Conservation (phyloP, 2,888 invertebrate species). For the Drepana falcataria region DNA sequence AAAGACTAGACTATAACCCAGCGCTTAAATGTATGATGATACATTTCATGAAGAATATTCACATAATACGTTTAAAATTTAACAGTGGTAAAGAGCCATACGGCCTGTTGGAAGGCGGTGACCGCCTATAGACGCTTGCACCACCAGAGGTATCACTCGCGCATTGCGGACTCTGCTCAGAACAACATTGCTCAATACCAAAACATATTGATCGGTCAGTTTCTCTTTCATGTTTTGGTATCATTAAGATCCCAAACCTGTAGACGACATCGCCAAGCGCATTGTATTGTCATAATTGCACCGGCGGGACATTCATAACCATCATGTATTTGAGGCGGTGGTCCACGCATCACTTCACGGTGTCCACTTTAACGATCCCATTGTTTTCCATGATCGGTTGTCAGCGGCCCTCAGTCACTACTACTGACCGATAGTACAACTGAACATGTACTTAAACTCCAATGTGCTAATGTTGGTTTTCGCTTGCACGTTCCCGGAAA, state of each 20-base stretch:
- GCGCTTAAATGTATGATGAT: too few relatives aligned
- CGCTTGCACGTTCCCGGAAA: slow-evolving; percentile 3
- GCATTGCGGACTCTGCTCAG: too few relatives aligned
- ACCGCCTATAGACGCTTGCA: too few relatives aligned
- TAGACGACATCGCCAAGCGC: background rate
- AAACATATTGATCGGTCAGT: too few relatives aligned
- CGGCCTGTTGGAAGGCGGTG: too few relatives aligned
- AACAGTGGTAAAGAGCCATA: too few relatives aligned
- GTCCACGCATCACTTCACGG: slow-evolving; percentile 61
- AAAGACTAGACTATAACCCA: too few relatives aligned
- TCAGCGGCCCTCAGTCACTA: slow-evolving; percentile 50
- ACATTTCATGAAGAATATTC: too few relatives aligned
- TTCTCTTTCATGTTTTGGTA: background rate
- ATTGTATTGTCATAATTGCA: background rate
- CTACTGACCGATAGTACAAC: slow-evolving; percentile 12
- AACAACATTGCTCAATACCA: too few relatives aligned
- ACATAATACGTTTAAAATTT: too few relatives aligned
- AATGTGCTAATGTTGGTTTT: slow-evolving; percentile 28
- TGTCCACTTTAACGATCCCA: slow-evolving; percentile 71
- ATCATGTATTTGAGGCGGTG: slow-evolving; percentile 52
- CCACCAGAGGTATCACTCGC: too few relatives aligned
- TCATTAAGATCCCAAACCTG: background rate
- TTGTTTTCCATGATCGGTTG: slow-evolving; percentile 69
- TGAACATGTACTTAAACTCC: slow-evolving; percentile 17
- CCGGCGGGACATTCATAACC: slow-evolving; percentile 31